Percentiles rank a stretch among this genome's conserved stretches.
These are phyloP conservation scores for Dicycla oo DNA, from an alignment of 2,888 invertebrate species.

Conservation along the genomic window DNA sequence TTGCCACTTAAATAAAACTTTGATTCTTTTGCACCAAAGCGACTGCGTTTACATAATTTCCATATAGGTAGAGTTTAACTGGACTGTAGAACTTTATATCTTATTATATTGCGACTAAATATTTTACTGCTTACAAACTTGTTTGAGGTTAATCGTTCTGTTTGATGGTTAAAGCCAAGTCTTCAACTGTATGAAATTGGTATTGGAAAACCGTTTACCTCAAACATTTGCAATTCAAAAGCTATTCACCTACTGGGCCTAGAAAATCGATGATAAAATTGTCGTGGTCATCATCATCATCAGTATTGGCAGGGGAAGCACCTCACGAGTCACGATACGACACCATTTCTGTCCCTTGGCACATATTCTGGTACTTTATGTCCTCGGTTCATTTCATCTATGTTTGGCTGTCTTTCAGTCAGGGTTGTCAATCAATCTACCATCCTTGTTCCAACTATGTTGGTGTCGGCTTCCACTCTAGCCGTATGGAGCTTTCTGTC, in stretches of 20 bases:
- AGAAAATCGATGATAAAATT: conserved; percentile 6
- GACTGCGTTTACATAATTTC: not conserved
- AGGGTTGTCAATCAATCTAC: no score
- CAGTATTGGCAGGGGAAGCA: not conserved
- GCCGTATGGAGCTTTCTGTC: not conserved
- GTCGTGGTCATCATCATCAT: not conserved
- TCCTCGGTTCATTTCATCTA: no score
- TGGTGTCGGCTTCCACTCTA: no score
- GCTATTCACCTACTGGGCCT: conserved; percentile 15
- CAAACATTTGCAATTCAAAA: conserved; percentile 36
- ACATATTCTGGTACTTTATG: no score
- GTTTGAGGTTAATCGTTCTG: conserved; percentile 28
- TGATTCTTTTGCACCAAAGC: not conserved
- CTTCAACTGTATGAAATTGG: conserved; percentile 19
- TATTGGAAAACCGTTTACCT: conserved; percentile 33
- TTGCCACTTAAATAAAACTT: not conserved
- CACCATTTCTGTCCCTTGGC: no score
- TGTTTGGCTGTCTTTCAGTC: no score
- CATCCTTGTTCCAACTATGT: no score
- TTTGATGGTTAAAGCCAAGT: conserved; percentile 4
- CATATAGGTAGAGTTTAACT: not conserved
- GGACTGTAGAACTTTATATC: not conserved
- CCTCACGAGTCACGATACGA: not conserved
- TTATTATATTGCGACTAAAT: conserved; percentile 10
- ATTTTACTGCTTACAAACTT: conserved; percentile 1